phyloP scores from a whole-genome alignment of 1,140 invertebrate genomes.

The Belonocnema kinseyi region DNA sequence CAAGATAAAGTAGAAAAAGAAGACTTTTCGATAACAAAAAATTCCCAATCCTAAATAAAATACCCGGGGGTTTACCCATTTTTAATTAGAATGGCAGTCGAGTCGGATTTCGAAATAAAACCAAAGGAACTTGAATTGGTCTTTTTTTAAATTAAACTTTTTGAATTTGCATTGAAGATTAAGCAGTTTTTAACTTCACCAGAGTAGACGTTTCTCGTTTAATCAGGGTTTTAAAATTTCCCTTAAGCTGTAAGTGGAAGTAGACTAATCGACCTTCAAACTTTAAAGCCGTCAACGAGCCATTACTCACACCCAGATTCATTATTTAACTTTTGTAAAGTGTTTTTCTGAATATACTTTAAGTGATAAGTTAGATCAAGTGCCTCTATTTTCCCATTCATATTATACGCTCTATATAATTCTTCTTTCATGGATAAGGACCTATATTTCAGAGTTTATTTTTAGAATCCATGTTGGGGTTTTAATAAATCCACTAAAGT shows the following conservation, averaged over 20 bases:
- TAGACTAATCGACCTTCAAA: conserved; percentile 21
- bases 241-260: background rate
- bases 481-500: too few species aligned
- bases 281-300: conserved; percentile 10
- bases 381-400: background rate
- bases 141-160: background rate
- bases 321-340: background rate
- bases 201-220: background rate
- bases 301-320: conserved; percentile 1
- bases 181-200: background rate
- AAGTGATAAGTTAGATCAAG: background rate
- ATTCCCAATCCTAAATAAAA: too few species aligned
- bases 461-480: too few species aligned
- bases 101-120: too few species aligned
- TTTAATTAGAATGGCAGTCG: too few species aligned
- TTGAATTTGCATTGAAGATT: background rate
- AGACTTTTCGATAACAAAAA: too few species aligned
- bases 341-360: background rate
- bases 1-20: too few species aligned
- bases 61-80: too few species aligned
- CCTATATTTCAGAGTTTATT: too few species aligned
- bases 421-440: background rate
- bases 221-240: conserved; percentile 3
- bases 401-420: background rate
- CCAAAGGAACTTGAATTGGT: background rate